Evolutionary conservation across 2,888 invertebrate genomes (phyloP).

Genomic region (Latheticus oryzae): DNA sequence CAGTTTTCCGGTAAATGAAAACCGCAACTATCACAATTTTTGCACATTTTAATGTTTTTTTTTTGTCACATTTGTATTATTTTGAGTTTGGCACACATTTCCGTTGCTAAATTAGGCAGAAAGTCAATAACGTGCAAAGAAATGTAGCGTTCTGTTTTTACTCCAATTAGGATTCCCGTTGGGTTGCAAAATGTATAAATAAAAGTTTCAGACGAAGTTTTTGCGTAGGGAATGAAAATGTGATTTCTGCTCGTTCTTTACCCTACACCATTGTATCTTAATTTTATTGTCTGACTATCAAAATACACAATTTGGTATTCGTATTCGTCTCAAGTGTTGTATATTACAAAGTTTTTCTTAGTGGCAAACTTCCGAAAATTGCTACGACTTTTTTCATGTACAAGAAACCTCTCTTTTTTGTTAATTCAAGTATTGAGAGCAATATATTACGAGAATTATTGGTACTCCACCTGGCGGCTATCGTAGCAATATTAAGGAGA

Average conservation of each 20-base stretch:
- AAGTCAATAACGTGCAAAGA: slow-evolving; percentile 5
- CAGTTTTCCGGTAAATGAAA: too few relatives aligned
- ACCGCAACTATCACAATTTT: too few relatives aligned
- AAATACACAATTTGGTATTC: slow-evolving; percentile 10
- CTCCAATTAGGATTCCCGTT: slow-evolving; percentile 10
- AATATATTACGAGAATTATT: slow-evolving; percentile 16
- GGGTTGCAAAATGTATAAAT: slow-evolving; percentile 4
- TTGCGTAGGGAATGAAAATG: slow-evolving; percentile 11
- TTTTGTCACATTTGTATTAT: too few relatives aligned
- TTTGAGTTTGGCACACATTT: slow-evolving; percentile 3
- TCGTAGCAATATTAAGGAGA: slow-evolving; percentile 13
- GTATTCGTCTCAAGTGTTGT: slow-evolving; percentile 8
- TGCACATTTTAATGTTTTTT: neutral
- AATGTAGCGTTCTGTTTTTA: slow-evolving; percentile 5
- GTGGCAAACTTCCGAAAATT: slow-evolving; percentile 4
- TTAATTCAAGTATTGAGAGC: slow-evolving; percentile 24
- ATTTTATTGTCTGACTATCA: slow-evolving; percentile 17
- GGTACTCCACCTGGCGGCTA: slow-evolving; percentile 29
- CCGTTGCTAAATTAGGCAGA: slow-evolving; percentile 2
- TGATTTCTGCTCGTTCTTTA: slow-evolving; percentile 1
- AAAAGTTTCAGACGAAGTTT: slow-evolving; percentile 11
- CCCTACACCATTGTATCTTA: slow-evolving; percentile 7
- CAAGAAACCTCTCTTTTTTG: slow-evolving; percentile 24
- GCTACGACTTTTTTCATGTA: slow-evolving; percentile 12
- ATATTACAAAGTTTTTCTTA: slow-evolving; percentile 12